Conservation (phyloP, 2,888 invertebrate genomes). For the Thymelicus lineola region DNA sequence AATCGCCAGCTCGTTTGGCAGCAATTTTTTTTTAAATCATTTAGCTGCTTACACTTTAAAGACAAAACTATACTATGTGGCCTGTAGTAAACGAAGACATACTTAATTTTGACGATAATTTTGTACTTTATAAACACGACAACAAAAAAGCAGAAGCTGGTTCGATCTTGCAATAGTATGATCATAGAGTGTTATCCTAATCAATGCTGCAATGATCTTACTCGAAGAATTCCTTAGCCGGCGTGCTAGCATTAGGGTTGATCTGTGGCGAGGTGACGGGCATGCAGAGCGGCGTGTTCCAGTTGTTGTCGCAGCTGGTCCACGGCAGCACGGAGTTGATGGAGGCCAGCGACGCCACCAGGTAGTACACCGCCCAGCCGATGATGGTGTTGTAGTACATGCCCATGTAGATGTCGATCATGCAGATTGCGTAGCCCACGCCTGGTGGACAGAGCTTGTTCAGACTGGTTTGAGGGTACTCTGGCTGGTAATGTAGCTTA, state of each 20-base stretch:
- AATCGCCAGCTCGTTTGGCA: no score
- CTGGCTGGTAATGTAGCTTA: no score
- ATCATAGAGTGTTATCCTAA: no score
- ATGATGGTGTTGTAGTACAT: slow-evolving; percentile 99
- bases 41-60: no score
- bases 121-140: no score
- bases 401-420: slow-evolving; percentile 97
- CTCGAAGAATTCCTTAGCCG: slow-evolving; percentile 96
- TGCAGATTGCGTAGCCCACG: slow-evolving; percentile 97
- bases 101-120: no score
- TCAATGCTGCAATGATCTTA: slow-evolving; percentile 83
- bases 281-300: slow-evolving; percentile 93
- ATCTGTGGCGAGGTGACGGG: slow-evolving; percentile 85
- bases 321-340: slow-evolving; percentile 93
- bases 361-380: slow-evolving; percentile 97
- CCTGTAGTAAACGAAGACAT: no score
- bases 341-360: slow-evolving; percentile 93
- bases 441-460: slow-evolving; percentile 81
- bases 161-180: no score
- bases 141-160: no score
- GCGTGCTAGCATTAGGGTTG: slow-evolving; percentile 88
- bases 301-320: slow-evolving; percentile 93
- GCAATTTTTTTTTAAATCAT: no score
- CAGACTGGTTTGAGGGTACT: no score
- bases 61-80: no score